A percentile compares a stretch with the other conserved stretches of the same genome.
phyloP scores from a whole-genome alignment of 2,888 invertebrate species.

The Calameuta pallipes region DNA sequence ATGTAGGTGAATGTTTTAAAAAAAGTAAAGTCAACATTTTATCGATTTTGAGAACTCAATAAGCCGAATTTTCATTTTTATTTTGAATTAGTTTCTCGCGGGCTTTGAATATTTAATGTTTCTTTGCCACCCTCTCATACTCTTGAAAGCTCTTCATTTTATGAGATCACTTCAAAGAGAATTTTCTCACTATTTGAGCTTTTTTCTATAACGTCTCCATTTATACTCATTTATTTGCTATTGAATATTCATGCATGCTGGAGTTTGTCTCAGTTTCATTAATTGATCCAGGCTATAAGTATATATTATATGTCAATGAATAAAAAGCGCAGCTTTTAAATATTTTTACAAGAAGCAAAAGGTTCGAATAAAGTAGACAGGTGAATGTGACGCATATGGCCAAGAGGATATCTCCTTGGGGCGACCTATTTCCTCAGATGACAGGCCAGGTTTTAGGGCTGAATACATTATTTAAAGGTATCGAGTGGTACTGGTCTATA shows the following conservation, averaged over 20 bases:
- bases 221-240: background rate
- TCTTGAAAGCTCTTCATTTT: background rate
- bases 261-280: background rate
- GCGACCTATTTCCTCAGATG: slow-evolving; percentile 16
- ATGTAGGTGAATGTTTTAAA: background rate
- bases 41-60: background rate
- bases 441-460: slow-evolving; percentile 16
- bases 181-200: background rate
- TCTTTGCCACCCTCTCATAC: background rate
- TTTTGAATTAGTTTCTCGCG: background rate
- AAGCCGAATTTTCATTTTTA: background rate
- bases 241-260: background rate
- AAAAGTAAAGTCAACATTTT: background rate
- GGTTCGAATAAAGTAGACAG: background rate
- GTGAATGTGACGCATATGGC: background rate
- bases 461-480: slow-evolving; percentile 21
- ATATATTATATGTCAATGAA: background rate
- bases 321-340: background rate
- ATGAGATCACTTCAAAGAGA: background rate
- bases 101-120: background rate
- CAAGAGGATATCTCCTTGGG: background rate
- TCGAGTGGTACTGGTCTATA: background rate
- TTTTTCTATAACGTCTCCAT: background rate
- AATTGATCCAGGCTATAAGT: background rate
- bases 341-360: background rate